phyloP scores from a whole-genome alignment of 2,797 vertebrate species.

The Chloroceryle inda region DNA sequence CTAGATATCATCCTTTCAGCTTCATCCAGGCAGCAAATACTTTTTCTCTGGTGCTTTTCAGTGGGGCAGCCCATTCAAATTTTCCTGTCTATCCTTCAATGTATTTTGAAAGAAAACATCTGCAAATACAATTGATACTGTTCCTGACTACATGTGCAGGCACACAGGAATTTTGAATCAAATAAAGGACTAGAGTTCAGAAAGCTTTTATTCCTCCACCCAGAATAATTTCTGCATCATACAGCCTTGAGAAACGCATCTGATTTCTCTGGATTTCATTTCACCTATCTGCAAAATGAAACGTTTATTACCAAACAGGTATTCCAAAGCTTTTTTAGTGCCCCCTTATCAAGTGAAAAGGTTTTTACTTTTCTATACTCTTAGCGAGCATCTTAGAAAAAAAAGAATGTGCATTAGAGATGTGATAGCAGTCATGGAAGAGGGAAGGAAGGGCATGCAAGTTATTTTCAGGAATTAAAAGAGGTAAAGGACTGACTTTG shows the following conservation, averaged over 20 bases:
- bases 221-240: not conserved
- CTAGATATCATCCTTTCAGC: not conserved
- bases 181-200: not conserved
- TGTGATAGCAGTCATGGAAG: conserved; percentile 4
- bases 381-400: not conserved
- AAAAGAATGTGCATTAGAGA: conserved; percentile 17
- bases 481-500: conserved; percentile 24
- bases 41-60: not conserved
- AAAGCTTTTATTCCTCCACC: not conserved
- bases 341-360: conserved; percentile 17
- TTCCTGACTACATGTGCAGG: not conserved
- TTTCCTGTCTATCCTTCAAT: not conserved
- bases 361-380: not conserved
- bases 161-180: not conserved
- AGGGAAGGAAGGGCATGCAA: not conserved
- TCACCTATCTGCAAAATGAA: not conserved
- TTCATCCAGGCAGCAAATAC: not conserved
- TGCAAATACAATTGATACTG: not conserved
- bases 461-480: conserved; percentile 47
- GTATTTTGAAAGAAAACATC: not conserved
- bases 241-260: not conserved
- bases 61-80: not conserved
- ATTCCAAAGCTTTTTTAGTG: not conserved
- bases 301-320: not conserved
- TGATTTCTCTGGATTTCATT: not conserved